A percentile compares a stretch with the other conserved stretches of the same genome.
phyloP scores from a whole-genome alignment of 2,113 vertebrate genomes.

The Felis chaus region DNA sequence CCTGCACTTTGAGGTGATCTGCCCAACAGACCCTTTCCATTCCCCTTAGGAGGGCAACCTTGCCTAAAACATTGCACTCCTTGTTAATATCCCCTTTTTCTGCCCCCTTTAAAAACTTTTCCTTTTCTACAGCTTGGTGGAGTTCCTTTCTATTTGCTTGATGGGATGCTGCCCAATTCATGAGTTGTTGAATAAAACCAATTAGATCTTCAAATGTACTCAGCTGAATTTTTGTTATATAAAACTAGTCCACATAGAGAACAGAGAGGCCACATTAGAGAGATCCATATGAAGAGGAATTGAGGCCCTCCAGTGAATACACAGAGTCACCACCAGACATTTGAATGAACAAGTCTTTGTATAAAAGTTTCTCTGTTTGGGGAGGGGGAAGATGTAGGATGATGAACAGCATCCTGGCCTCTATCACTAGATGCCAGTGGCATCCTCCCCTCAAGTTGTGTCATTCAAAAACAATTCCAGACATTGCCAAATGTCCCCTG shows the following conservation, averaged over 20 bases:
- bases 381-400: rapidly evolving
- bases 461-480: background rate
- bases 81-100: background rate
- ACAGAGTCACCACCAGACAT: background rate
- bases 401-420: background rate
- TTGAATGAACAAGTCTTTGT: background rate
- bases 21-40: background rate
- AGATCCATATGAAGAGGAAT: background rate
- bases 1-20: background rate
- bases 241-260: background rate
- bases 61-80: background rate
- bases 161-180: background rate
- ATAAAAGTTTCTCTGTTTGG: background rate
- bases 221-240: background rate
- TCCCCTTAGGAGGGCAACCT: background rate
- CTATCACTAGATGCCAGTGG: background rate
- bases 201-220: background rate
- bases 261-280: background rate
- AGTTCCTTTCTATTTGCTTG: background rate
- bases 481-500: background rate
- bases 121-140: background rate
- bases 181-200: background rate
- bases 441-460: background rate
- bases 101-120: background rate
- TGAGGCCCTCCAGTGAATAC: background rate